Evolutionary conservation across 2,888 invertebrate genomes (phyloP), one percentile per base, ranked within the genome.

Genomic region (Caenorhabditis sp.): DNA sequence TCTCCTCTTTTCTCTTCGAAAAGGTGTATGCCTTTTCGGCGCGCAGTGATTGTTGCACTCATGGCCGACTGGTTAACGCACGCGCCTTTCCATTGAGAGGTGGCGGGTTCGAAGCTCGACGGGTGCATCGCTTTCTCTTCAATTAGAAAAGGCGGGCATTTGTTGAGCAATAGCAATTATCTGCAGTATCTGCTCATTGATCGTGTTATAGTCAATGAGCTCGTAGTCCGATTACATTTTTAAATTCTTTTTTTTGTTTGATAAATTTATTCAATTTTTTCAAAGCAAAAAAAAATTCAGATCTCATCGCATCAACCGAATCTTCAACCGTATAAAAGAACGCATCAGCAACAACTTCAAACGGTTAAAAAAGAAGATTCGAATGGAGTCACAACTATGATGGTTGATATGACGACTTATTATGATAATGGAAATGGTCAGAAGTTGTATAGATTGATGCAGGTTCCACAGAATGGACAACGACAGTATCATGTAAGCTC

Each of bases 101-200:
- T 5, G 31, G 23, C 21, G 2, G 20, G 67, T 67, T 63, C 65
- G 56, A 56, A 20, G 53, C 25, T 8, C 53, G 53, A 53, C 53
- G 53, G 25, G 21, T 23, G 21, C 53, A 53, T 53, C 53, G 53
- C 53, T 17, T 17, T 23, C 10, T 53, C 10, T 53, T 17, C 12
- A 17, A 17, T 12, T 17, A 3, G 43, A 43, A 43, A 43, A 17
- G 63, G 72, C 67, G 72, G 58, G 72, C 67, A 23, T 58, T 61
- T 26, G 58, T 38, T 62, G 64, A 65, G 64, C 64, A 43, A 68
- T 65, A 64, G 17, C 61, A 67, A 72, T 20, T 72, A 72, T 72
- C 68, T 68, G 67, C 68, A 68, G 72, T 72, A 72, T 72, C 67
- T 72, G 72, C 72, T 72, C 72, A 59, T 67, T 50, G 54, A 57